Percentiles rank a stretch among this genome's conserved stretches.
Conservation (phyloP, 2,113 vertebrate species). For the Chaetodon auriga region DNA sequence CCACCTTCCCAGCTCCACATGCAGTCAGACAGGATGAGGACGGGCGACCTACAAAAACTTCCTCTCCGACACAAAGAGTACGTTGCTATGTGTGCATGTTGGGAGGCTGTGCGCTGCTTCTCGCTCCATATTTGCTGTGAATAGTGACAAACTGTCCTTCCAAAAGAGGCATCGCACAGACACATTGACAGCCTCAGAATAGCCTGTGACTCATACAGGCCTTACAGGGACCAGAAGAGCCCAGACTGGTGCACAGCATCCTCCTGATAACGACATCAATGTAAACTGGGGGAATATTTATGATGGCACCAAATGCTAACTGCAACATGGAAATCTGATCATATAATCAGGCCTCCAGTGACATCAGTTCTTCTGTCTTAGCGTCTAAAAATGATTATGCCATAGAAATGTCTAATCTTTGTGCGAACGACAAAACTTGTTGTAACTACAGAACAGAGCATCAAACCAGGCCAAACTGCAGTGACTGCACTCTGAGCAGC, state of each 20-base stretch:
- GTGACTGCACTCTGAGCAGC: too few species aligned
- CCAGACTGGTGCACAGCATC: slow-evolving; percentile 22
- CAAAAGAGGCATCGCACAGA: slow-evolving; percentile 7
- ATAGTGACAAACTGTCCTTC: not conserved
- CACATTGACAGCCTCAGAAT: slow-evolving; percentile 34
- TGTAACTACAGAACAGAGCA: not conserved
- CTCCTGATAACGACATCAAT: not conserved
- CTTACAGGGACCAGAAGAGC: slow-evolving; percentile 16
- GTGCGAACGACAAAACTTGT: not conserved
- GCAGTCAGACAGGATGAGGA: slow-evolving; percentile 26
- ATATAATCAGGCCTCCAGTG: not conserved
- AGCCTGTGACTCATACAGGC: slow-evolving; percentile 46
- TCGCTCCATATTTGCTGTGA: slow-evolving; percentile 1
- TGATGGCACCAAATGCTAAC: not conserved
- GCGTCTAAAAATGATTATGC: not conserved
- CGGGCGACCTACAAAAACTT: slow-evolving; percentile 15
- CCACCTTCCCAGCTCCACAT: slow-evolving; percentile 1
- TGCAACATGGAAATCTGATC: slow-evolving; percentile 2
- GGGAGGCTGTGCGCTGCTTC: slow-evolving; percentile 1
- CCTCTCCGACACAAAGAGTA: slow-evolving; percentile 39
- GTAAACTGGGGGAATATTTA: slow-evolving; percentile 20
- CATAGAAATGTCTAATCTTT: not conserved
- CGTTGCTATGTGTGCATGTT: not conserved
- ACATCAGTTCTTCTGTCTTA: not conserved
- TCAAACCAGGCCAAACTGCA: not conserved